phyloP scores from a whole-genome alignment of 2,888 invertebrate genomes.

The Nemoura dubitans region DNA sequence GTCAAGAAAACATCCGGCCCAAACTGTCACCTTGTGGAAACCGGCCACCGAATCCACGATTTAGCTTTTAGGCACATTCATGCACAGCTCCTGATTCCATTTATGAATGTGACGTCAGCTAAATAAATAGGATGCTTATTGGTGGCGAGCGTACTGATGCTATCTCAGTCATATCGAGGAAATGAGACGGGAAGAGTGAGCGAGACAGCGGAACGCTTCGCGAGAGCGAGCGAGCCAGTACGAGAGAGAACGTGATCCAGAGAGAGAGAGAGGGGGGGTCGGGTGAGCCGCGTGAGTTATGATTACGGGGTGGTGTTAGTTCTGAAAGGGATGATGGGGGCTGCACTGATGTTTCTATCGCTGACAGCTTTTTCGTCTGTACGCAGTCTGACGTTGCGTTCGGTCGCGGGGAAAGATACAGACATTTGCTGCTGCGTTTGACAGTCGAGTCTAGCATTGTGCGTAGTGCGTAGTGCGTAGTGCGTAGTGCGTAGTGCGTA shows the following conservation, averaged over 20 bases:
- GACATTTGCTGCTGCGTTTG: slow-evolving; percentile 28
- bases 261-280: slow-evolving; percentile 13
- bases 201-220: background rate
- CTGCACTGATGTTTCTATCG: slow-evolving; percentile 61
- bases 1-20: too few relatives aligned
- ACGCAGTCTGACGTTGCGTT: slow-evolving; percentile 17
- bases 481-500: too few relatives aligned
- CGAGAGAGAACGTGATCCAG: slow-evolving; percentile 27
- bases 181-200: slow-evolving; percentile 34
- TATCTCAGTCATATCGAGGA: slow-evolving; percentile 25
- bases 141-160: background rate
- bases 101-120: too few relatives aligned
- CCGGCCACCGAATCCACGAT: too few relatives aligned
- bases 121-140: too few relatives aligned
- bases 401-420: slow-evolving; percentile 20
- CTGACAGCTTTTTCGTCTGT: slow-evolving; percentile 59
- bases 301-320: slow-evolving; percentile 40
- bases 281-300: slow-evolving; percentile 29
- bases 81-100: too few relatives aligned
- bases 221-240: background rate
- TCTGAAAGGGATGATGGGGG: slow-evolving; percentile 41
- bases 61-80: too few relatives aligned
- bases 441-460: background rate
- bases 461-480: background rate
- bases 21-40: too few relatives aligned